Evolutionary conservation across 2,888 invertebrate species (phyloP).

Genomic region (Thysanoteuthis rhombus): DNA sequence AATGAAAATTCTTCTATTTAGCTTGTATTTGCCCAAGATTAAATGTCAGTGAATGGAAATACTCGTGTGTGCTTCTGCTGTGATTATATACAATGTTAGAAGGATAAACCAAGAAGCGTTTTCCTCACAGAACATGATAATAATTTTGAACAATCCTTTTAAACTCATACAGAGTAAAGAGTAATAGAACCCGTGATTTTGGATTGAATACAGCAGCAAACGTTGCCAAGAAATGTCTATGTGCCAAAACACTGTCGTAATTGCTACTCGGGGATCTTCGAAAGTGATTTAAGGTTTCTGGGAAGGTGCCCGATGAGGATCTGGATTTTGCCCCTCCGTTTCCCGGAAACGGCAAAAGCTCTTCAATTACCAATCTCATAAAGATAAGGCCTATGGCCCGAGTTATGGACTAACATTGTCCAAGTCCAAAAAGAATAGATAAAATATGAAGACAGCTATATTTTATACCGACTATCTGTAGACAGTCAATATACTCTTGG

Average conservation of each 20-base stretch:
- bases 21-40: too few relatives aligned
- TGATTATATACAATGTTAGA: too few relatives aligned
- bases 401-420: neutral
- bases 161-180: too few relatives aligned
- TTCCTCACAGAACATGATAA: too few relatives aligned
- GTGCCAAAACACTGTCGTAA: neutral
- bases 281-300: neutral
- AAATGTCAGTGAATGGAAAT: too few relatives aligned
- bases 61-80: too few relatives aligned
- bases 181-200: neutral
- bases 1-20: too few relatives aligned
- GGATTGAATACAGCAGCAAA: neutral
- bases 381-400: neutral
- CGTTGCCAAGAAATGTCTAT: neutral
- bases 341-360: neutral
- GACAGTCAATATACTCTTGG: neutral
- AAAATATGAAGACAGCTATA: neutral
- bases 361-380: neutral
- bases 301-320: neutral
- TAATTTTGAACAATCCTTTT: too few relatives aligned
- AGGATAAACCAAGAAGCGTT: too few relatives aligned
- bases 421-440: neutral
- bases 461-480: neutral
- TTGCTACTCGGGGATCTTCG: neutral
- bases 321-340: neutral